Evolutionary conservation across 2,113 vertebrate genomes (phyloP).

Genomic region (Malurus elegans): DNA sequence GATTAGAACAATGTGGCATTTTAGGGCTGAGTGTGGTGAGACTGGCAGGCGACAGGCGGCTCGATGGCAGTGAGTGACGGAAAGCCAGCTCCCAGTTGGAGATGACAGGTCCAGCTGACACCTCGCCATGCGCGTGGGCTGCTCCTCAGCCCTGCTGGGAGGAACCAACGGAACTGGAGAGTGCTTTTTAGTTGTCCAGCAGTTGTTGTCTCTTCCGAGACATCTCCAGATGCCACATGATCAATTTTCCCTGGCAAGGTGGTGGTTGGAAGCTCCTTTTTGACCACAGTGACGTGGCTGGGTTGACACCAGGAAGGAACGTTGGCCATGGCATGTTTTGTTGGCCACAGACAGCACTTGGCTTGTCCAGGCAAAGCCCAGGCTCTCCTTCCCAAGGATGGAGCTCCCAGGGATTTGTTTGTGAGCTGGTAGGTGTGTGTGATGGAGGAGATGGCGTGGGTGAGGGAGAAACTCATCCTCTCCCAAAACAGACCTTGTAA

Average conservation of each 20-base stretch:
- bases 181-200: background rate
- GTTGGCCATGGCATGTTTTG: fast-evolving
- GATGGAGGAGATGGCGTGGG: background rate
- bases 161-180: background rate
- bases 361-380: background rate
- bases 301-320: background rate
- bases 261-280: background rate
- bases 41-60: background rate
- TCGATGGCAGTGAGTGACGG: background rate
- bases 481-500: background rate
- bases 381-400: background rate
- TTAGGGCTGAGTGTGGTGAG: background rate
- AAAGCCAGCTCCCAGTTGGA: background rate
- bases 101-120: background rate
- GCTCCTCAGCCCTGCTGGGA: background rate
- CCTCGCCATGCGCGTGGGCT: background rate
- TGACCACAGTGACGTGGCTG: background rate
- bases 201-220: background rate
- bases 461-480: background rate
- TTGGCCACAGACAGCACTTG: background rate
- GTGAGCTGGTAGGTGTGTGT: background rate
- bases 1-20: background rate
- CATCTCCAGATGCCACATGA: background rate
- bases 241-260: background rate
- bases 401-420: background rate